Percentiles rank a stretch among this genome's conserved stretches.
Evolutionary conservation across 2,888 invertebrate genomes (phyloP).

Genomic region (Tetropium fuscum): DNA sequence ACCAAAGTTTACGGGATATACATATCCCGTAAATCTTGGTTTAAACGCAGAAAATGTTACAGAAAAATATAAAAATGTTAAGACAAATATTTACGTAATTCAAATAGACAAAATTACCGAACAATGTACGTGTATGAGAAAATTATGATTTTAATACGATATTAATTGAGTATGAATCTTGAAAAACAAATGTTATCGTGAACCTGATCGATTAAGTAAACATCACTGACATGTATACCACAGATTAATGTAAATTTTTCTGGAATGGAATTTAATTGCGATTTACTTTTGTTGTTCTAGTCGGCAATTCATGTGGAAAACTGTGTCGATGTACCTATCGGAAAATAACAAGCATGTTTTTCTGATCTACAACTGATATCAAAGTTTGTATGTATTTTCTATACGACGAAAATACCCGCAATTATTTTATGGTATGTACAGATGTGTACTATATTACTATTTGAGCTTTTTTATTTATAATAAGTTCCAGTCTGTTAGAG

Average conservation of each 20-base stretch:
- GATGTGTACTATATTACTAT: background rate
- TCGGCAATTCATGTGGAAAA: too few species aligned
- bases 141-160: background rate
- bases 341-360: too few species aligned
- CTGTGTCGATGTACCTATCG: too few species aligned
- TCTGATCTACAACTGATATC: too few species aligned
- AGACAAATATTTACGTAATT: background rate
- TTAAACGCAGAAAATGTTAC: too few species aligned
- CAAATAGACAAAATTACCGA: background rate
- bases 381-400: too few species aligned
- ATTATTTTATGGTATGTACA: background rate
- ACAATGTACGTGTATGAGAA: background rate
- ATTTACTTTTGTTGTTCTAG: background rate
- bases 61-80: too few species aligned
- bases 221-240: background rate
- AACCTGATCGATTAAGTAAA: background rate
- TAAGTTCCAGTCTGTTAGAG: constrained; percentile 11
- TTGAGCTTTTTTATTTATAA: constrained; percentile 1
- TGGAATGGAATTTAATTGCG: background rate
- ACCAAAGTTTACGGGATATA: too few species aligned
- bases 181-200: background rate
- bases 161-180: background rate
- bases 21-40: too few species aligned
- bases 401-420: too few species aligned
- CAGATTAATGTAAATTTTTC: background rate